Evolutionary conservation across 2,888 invertebrate genomes (phyloP), one percentile per base, ranked within the genome.

Genomic region (Lasioglossum oenotherae): DNA sequence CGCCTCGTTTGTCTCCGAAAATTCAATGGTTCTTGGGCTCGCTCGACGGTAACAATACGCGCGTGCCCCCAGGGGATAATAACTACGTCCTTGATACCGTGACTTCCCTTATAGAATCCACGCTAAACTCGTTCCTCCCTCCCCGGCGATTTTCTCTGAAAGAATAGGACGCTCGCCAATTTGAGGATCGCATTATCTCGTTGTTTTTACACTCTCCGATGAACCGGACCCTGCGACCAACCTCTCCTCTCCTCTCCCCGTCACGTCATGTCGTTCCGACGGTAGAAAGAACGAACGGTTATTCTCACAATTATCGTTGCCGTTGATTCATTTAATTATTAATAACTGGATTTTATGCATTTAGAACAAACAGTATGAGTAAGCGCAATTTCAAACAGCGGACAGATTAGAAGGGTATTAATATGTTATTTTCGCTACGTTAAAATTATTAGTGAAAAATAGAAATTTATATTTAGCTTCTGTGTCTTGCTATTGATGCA

Each of bases 51-150:
- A 93, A 94, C 93, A 94, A 93, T 94, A 86, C 88, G 86, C 89
- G 83, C 87, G 91, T 93, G 83, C 88, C 94, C 94, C 92, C 92
- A 87, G 93, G 94, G 93, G 91, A 93, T 93, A 94, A 94, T 94
- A 94, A 94, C 93, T 82, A 87, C 91, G 93, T 91, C 90, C 92
- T 86, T 90, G 89, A 90, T 91, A 91, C 83, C 69, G 86, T 88
- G 82, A 82, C 82, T 84, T 85, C 91, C 81, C 91, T 89, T 85
- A 72, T 81, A 86, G 86, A 87, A 87, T 89, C 85, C 88, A 84
- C 80, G 87, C 74, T 88, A 84, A 89, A 87, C 82, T 88, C 82
- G 84, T 83, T 87, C 81, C 81, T 81, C 85, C 83, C 76, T 53
- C 53, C 69, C 49, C 38, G 31, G 12, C 38, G 75, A 80, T 86